Base-by-base conservation (phyloP, 2,888 invertebrate species). In the Anthophora plumipes region DNA sequence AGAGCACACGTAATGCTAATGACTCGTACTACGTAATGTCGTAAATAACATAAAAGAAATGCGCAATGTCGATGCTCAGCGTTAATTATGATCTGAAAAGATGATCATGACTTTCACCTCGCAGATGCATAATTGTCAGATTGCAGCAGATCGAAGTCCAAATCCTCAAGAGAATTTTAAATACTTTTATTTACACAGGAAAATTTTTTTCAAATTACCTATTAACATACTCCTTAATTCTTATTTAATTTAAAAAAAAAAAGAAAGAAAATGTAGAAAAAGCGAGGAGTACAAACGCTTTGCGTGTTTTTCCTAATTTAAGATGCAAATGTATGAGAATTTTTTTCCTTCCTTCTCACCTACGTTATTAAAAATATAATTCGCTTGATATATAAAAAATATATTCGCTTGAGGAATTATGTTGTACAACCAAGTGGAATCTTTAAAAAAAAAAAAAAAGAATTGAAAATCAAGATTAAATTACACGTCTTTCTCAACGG, bases 101-200 rank as follows among this genome's bases (percentile, higher is more conserved):
- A 63, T 64, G n/a, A n/a, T 78, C 25, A 54, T 52, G 37, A 46
- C 73, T 69, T 72, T 69, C 60, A 17, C 39, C 59, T 48, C 22
- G 25, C 63, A n/a, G 11, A 39, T 64, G 70, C n/a, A n/a, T 48
- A 61, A 77, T 66, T 66, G 41, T 48, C 7, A 0, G 48, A 59
- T 4, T 20, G 11, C 1, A 61, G 80, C 79, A 75, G 52, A 61
- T 70, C 60, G 70, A 69, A 66, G 77, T 60, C 31, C 37, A 41
- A 41, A 46, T 52, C 22, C 37, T 71, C 8, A 17, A n/a, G n/a
- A n/a, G n/a, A n/a, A n/a, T n/a, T n/a, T n/a, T n/a, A n/a, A n/a
- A n/a, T n/a, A n/a, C n/a, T n/a, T n/a, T n/a, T n/a, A n/a, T n/a
- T n/a, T n/a, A n/a, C n/a, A 4, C 37, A 22, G 1, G 1, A 52